Base-by-base conservation (phyloP, 2,113 vertebrate species). In the Puffinus mauretanicus region DNA sequence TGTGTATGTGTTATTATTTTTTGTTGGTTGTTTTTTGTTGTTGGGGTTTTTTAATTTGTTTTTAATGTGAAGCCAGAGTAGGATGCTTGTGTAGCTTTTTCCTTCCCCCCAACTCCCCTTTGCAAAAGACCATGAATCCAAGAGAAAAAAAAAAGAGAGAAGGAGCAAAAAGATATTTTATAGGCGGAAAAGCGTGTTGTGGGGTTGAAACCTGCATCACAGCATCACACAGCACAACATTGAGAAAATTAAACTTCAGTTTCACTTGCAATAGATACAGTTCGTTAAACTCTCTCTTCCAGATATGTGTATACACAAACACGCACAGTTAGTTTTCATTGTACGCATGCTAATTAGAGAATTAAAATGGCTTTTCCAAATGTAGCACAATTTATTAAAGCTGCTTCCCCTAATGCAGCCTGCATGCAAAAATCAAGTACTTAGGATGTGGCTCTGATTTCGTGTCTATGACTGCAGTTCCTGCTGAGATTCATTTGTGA, bases 361-460 rank as follows among this genome's bases (percentile, higher is more conserved):
- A 91, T 80, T 90, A 90, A 82, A 95, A 96, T 76, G 21, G 25
- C 73, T 92, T 89, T 88, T 82, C 83, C 70, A 71, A 80, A 90
- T 34, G 72, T 22, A 62, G 64, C 55, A 13, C 69, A 17, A 8
- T 94, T 84, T 89, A 52, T 92, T 94, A 91, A 89, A 93, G 83
- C 61, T 89, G 13, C 49, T 60, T 89, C 86, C n/a, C 58, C 79
- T 91, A 42, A 40, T 51, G 91, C 57, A 86, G 80, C 60, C 65
- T 75, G 30, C 24, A 22, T 42, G 40, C 42, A 30, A 78, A 93
- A 83, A 44, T 51, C 42, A 72, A 21, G 51, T 13, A 6, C 40
- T 79, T 32, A 8, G 36, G 66, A 26, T 38, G 13, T 75, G 70
- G 30, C 38, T 87, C 40, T 88, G 60, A 16, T 75, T 55, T 78